Conservation (phyloP, 1,140 invertebrate genomes). For the Drosophila pectinifera region DNA sequence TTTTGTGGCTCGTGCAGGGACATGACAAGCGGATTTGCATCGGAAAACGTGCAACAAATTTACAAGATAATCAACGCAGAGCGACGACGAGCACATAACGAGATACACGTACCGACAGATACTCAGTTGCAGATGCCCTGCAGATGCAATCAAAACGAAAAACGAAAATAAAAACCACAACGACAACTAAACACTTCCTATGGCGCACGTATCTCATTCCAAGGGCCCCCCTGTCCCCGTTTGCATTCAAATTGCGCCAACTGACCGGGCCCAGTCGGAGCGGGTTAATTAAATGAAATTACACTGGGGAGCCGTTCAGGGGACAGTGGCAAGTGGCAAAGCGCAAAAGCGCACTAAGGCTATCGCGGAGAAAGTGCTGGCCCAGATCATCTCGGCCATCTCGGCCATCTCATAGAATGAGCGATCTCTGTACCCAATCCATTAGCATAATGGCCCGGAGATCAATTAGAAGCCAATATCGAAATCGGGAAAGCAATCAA, state of each 20-base stretch:
- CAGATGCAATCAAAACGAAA: constrained; percentile 29
- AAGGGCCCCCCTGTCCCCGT: constrained; percentile 10
- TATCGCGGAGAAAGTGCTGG: constrained; percentile 12
- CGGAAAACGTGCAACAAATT: constrained; percentile 64
- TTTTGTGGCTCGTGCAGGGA: constrained; percentile 29
- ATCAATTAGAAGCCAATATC: constrained; percentile 44
- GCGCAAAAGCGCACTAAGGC: not conserved
- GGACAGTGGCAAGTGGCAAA: too few species aligned
- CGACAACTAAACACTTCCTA: constrained; percentile 19
- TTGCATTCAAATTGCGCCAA: constrained; percentile 31
- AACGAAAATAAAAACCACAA: constrained; percentile 11
- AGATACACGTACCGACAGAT: constrained; percentile 41
- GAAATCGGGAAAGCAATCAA: constrained; percentile 27
- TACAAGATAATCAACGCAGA: constrained; percentile 63
- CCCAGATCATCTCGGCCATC: constrained; percentile 6
- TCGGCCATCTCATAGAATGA: constrained; percentile 10
- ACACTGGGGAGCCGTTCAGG: constrained; percentile 32
- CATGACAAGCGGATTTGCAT: constrained; percentile 67
- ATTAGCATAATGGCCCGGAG: constrained; percentile 45
- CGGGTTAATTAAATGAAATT: constrained; percentile 69
- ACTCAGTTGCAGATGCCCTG: not conserved
- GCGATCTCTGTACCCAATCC: constrained; percentile 12
- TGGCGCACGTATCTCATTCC: constrained; percentile 16
- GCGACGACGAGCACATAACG: constrained; percentile 25
- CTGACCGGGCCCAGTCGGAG: constrained; percentile 19